Base-by-base conservation (phyloP, 2,113 vertebrate genomes). In the Sinocyclocheilus anshuiensis region DNA sequence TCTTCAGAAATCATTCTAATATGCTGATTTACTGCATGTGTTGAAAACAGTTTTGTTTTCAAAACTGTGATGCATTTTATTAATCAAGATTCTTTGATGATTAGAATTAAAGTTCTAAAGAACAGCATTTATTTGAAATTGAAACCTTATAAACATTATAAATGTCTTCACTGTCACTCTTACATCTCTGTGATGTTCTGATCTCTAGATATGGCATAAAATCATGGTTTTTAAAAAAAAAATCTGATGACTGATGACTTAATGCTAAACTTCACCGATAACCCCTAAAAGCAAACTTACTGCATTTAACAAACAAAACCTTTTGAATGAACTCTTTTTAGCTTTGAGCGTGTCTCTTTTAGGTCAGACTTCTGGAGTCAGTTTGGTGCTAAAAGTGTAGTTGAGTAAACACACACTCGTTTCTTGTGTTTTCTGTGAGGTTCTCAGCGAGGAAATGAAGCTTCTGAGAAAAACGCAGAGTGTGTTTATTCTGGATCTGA, bases 401-500 rank as follows among this genome's bases (percentile, higher is more conserved):
- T 53, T 6, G 4, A 77, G 45, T 26, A 53, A 77, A 59, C 77
- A 79, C 77, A 61, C 29, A 61, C 77, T 6, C 11, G 4, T 13
- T 76, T 45, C 20, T 76, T n/a, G 9, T 50, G 36, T 18, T 53
- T 18, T 26, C 33, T 48, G 20, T 61, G 57, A 71, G n/a, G 18
- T 42, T 86, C 42, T 29, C 45, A 1, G 59, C 1, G 29, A 83
- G 65, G 81, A 83, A 81, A 50, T 50, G 36, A 81, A 81, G 42
- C 59, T 26, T 81, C 81, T 61, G 36, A 81, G 71, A 81, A 81
- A 45, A 69, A 72, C 8, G 29, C 29, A n/a, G 48, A 12, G 33
- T 59, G 48, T 81, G 85, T 74, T 80, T 74, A 81, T 65, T 79
- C 75, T 87, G 72, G 81, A 76, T 48, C 61, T 84, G 57, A 67